phyloP scores from a whole-genome alignment of 2,113 vertebrate species.

The Chloropsis hardwickii region DNA sequence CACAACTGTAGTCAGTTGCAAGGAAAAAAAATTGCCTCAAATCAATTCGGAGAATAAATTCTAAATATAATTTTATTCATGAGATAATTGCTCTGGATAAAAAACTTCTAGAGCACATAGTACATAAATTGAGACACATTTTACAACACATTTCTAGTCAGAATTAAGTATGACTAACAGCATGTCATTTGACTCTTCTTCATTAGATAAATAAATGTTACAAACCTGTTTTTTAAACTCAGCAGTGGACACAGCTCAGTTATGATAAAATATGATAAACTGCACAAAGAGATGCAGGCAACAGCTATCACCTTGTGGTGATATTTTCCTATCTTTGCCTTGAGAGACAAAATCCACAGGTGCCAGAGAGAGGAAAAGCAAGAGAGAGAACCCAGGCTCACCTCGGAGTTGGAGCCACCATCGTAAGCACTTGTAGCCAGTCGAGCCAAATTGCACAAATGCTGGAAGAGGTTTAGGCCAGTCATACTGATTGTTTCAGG shows the following conservation, averaged over 20 bases:
- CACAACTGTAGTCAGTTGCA: neutral
- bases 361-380: neutral
- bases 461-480: conserved; percentile 96
- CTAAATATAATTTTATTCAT: neutral
- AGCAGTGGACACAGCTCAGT: neutral
- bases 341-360: neutral
- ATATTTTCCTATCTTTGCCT: neutral
- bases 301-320: neutral
- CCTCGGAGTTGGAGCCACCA: conserved; percentile 94
- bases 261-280: neutral
- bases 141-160: neutral
- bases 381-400: conserved; percentile 35
- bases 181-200: neutral
- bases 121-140: neutral
- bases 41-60: neutral
- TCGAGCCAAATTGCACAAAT: conserved; percentile 95
- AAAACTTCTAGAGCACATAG: neutral
- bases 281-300: neutral
- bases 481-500: conserved; percentile 99
- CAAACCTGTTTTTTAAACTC: neutral
- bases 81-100: neutral
- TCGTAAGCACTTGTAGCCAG: conserved; percentile 95
- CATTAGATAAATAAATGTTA: neutral
- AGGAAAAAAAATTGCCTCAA: neutral
- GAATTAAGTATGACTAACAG: neutral